Evolutionary conservation across 1,140 invertebrate genomes (phyloP), one percentile per base, ranked within the genome.

Genomic region (Delia radicum): DNA sequence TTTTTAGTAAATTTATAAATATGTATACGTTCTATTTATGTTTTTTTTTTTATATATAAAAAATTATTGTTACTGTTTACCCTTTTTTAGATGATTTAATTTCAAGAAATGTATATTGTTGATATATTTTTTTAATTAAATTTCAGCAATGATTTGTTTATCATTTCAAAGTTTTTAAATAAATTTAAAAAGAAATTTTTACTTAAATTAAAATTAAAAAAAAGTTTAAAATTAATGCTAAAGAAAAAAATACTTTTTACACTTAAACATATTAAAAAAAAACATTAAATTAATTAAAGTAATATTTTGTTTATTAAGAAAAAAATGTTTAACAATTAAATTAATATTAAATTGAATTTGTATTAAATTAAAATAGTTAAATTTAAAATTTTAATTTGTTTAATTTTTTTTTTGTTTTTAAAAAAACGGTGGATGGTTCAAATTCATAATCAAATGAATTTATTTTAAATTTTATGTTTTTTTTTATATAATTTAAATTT

Each of bases 11-110:
- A 61, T 69, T 69, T 72, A 75, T 67, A 75, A 55, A 46, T 75
- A 37, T 46, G 63, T 48, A 75, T 74, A 42, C 21, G 27, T 55
- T 48, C 18, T 74, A 79, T 79, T 61, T 76, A 73, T 79, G 77
- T 78, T 69, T 67, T 74, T 78, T 75, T 74, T 76, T 42, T 73
- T 72, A 33, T 61, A 55, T 75, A 33, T 62, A 69, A 69, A 69
- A 69, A 69, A 69, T 69, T 69, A 48, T 73, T 55, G 46, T 55
- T 73, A 69, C 65, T 69, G 65, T 69, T 69, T 69, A 69, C 65
- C 65, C 65, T 69, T 69, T 65, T 65, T 65, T 33, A 69, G 29
- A 33, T 42, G 37, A 15, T 18, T 33, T 33, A n/a, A n/a, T 33
- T 69, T 33, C 33, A 21, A 24, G 12, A 27, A 67, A 26, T 27